A percentile compares a stretch with the other conserved stretches of the same genome.
Evolutionary conservation across 2,113 vertebrate species (phyloP).

Genomic region (Protobothrops mucrosquamatus): DNA sequence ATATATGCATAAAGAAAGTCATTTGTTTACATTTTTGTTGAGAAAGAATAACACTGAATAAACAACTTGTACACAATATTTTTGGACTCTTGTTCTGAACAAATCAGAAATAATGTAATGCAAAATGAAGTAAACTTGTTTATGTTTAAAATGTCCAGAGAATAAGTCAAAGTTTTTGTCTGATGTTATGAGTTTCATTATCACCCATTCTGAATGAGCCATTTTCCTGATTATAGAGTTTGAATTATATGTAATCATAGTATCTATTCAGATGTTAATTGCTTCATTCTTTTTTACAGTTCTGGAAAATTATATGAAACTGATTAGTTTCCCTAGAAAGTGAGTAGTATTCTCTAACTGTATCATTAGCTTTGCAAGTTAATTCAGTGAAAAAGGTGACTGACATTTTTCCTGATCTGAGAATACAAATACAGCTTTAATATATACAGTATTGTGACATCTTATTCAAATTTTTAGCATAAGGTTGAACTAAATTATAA

Average conservation of each 20-base stretch:
- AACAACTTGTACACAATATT: slow-evolving; percentile 36
- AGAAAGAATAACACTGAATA: background rate
- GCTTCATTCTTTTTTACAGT: slow-evolving; percentile 29
- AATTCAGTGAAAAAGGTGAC: background rate
- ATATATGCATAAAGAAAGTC: background rate
- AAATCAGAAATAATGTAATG: slow-evolving; percentile 41
- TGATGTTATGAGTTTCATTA: slow-evolving; percentile 34
- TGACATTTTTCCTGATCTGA: background rate
- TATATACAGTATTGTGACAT: background rate
- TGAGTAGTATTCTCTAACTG: background rate
- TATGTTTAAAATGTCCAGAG: slow-evolving; percentile 27
- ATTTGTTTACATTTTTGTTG: background rate
- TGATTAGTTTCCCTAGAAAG: background rate
- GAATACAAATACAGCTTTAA: background rate
- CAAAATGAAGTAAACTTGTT: slow-evolving; percentile 48
- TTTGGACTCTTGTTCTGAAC: slow-evolving; percentile 37
- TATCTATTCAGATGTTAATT: slow-evolving; percentile 23
- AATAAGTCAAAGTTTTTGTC: slow-evolving; percentile 27
- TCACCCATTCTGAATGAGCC: background rate
- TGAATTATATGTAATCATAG: slow-evolving; percentile 34
- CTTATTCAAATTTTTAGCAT: background rate
- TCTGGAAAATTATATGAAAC: slow-evolving; percentile 11
- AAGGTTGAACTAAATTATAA: background rate
- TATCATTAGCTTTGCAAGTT: slow-evolving; percentile 3
- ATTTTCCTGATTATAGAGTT: slow-evolving; percentile 26